A percentile compares a stretch with the other conserved stretches of the same genome.
phyloP scores from a whole-genome alignment of 2,113 vertebrate genomes.

The Phylloscopus whistleri region DNA sequence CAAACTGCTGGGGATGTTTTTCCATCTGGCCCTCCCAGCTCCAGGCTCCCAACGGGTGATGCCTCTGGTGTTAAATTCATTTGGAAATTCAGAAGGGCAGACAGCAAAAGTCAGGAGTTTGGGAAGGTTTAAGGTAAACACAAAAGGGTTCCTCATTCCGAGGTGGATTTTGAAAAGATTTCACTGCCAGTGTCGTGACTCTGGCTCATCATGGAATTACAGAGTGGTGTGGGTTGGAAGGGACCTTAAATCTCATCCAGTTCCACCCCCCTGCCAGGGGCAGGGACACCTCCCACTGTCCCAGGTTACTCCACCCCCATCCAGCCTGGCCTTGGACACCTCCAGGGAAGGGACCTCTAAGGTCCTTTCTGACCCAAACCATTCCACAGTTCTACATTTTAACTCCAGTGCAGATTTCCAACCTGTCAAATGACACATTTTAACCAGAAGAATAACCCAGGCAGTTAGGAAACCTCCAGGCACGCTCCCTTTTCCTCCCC shows the following conservation, averaged over 20 bases:
- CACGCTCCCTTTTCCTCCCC: constrained; percentile 7
- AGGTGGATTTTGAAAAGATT: neutral
- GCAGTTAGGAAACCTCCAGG: neutral
- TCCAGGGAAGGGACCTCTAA: neutral
- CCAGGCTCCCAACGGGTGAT: rapidly evolving
- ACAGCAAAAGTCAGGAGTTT: neutral
- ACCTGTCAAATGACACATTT: neutral
- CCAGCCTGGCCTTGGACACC: neutral
- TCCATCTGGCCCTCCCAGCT: neutral
- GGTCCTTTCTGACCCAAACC: neutral
- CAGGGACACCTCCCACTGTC: neutral
- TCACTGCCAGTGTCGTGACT: neutral
- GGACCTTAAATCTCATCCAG: neutral
- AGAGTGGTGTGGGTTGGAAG: neutral
- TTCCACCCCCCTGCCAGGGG: neutral
- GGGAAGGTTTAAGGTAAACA: neutral
- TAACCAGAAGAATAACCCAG: rapidly evolving
- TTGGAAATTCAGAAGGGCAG: neutral
- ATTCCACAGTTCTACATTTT: neutral
- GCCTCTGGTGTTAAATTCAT: neutral
- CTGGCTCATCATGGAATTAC: neutral
- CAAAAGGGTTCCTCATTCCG: neutral
- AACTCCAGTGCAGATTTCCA: neutral
- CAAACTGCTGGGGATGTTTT: neutral
- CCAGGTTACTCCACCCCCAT: rapidly evolving